phyloP scores from a whole-genome alignment of 1,140 invertebrate species.

The Coptotermes formosanus region DNA sequence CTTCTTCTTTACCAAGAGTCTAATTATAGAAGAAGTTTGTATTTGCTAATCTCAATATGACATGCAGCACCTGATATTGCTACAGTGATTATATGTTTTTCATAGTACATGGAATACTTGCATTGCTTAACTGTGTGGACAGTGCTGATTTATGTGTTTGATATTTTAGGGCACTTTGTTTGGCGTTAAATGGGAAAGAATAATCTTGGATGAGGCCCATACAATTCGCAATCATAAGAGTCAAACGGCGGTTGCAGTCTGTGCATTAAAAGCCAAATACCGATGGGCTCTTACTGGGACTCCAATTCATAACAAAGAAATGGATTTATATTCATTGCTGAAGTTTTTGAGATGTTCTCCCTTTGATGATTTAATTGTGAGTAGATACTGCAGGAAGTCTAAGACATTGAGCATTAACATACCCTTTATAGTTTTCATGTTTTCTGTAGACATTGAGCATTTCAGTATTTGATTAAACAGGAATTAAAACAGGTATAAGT shows the following conservation, averaged over 20 bases:
- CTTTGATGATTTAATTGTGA: slow-evolving; percentile 65
- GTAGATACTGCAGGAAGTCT: neutral
- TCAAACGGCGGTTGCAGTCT: slow-evolving; percentile 68
- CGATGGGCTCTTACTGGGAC: slow-evolving; percentile 92
- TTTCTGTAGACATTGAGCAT: neutral
- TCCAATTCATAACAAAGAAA: slow-evolving; percentile 90
- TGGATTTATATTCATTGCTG: slow-evolving; percentile 84
- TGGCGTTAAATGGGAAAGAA: slow-evolving; percentile 74
- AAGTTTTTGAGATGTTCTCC: slow-evolving; percentile 83
- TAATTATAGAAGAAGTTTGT: too few species aligned
- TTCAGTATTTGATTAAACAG: neutral
- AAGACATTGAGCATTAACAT: too few species aligned
- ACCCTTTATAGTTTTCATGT: too few species aligned
- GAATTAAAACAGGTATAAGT: too few species aligned
- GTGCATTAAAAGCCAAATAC: slow-evolving; percentile 56
- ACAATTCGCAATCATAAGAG: slow-evolving; percentile 85
- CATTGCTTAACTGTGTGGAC: neutral
- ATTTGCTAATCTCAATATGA: too few species aligned
- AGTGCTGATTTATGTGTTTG: neutral
- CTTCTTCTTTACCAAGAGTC: too few species aligned
- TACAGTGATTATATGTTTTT: neutral
- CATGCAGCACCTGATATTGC: too few species aligned
- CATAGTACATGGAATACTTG: neutral
- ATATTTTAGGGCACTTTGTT: slow-evolving; percentile 51
- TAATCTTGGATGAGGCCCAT: slow-evolving; percentile 94